phyloP scores from a whole-genome alignment of 2,888 invertebrate genomes.

The Cotesia congregata region DNA sequence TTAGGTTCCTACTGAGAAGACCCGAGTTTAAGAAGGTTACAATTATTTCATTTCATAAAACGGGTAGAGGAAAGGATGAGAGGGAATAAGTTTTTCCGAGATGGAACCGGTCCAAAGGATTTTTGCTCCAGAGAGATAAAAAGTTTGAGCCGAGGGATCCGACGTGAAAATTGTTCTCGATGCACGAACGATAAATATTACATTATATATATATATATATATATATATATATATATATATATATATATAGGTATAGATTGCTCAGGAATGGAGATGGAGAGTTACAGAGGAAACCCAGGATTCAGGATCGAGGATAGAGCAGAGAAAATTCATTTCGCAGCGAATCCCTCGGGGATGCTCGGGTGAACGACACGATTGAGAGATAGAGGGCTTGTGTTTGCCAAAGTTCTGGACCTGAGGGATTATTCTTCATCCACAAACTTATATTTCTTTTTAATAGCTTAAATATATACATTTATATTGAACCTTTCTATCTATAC shows the following conservation, averaged over 20 bases:
- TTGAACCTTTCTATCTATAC: neutral
- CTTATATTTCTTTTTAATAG: conserved; percentile 6
- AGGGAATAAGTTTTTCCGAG: conserved; percentile 19
- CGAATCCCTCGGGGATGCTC: neutral
- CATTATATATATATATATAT: neutral
- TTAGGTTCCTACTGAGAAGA: conserved; percentile 50
- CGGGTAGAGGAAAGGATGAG: conserved; percentile 24
- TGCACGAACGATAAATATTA: conserved; percentile 3
- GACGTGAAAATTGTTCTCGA: conserved; percentile 34
- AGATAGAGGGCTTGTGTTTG: conserved; percentile 1
- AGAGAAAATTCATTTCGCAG: conserved; percentile 13
- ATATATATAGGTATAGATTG: neutral
- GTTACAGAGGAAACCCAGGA: neutral
- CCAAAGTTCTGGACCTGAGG: conserved; percentile 1
- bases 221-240: conserved; percentile 8
- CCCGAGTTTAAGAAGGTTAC: conserved; percentile 42
- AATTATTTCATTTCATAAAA: neutral
- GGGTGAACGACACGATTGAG: conserved; percentile 15
- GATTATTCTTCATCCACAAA: neutral
- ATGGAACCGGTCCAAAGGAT: conserved; percentile 34
- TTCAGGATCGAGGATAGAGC: neutral
- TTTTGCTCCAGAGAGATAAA: conserved; percentile 38
- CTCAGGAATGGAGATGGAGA: neutral
- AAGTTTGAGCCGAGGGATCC: conserved; percentile 43
- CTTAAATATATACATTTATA: conserved; percentile 9